phyloP scores from a whole-genome alignment of 1,140 invertebrate genomes.

The Tetraneura akinire region DNA sequence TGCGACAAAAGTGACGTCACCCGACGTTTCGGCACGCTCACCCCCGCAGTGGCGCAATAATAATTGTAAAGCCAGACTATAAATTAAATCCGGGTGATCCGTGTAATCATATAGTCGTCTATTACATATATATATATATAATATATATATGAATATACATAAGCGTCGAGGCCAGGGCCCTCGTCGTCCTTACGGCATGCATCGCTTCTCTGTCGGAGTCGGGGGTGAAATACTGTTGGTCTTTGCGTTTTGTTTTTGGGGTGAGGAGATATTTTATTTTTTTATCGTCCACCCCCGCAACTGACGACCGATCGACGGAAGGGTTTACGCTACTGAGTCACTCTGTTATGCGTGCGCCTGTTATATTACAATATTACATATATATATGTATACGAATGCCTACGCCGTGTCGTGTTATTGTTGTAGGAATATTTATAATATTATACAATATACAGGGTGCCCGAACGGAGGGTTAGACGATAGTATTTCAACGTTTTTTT shows the following conservation, averaged over 20 bases:
- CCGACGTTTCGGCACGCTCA: neutral
- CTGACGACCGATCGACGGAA: neutral
- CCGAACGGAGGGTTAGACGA: no score
- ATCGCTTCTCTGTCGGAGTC: neutral
- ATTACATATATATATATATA: no score
- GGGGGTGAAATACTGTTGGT: conserved; percentile 21
- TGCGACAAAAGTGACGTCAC: conserved; percentile 32
- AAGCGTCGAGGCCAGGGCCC: neutral
- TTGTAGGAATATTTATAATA: no score
- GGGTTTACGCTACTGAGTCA: conserved; percentile 49
- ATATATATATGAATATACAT: no score
- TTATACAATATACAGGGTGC: no score
- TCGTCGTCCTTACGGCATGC: neutral
- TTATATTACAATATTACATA: neutral
- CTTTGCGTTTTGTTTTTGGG: conserved; percentile 34
- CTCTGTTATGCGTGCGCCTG: neutral
- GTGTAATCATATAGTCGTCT: conserved; percentile 45
- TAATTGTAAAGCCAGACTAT: conserved; percentile 49
- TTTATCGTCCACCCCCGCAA: conserved; percentile 18
- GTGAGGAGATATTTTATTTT: conserved; percentile 36
- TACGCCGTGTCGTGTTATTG: neutral
- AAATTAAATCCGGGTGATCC: conserved; percentile 49
- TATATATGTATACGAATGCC: neutral
- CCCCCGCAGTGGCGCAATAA: conserved; percentile 30
- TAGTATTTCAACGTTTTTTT: no score